A percentile compares a stretch with the other conserved stretches of the same genome.
phyloP scores from a whole-genome alignment of 1,140 invertebrate genomes.

The Archivesica marissinica region DNA sequence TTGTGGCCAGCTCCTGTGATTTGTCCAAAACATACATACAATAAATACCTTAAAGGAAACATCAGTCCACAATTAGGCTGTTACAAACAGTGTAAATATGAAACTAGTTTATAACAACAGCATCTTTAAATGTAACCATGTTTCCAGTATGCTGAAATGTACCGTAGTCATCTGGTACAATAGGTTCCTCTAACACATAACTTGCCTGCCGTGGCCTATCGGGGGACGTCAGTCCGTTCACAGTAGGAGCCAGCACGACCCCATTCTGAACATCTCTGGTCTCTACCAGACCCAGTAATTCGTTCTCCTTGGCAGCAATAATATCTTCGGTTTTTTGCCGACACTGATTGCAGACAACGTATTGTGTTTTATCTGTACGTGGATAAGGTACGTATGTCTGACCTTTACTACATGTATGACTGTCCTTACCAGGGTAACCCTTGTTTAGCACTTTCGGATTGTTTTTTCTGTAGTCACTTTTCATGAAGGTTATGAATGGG shows the following conservation, averaged over 20 bases:
- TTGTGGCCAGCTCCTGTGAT: too few relatives aligned
- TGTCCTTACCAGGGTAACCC: slow-evolving; percentile 21
- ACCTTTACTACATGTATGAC: slow-evolving; percentile 50
- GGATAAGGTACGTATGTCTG: slow-evolving; percentile 21
- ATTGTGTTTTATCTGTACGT: slow-evolving; percentile 42
- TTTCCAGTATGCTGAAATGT: neutral
- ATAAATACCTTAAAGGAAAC: too few relatives aligned
- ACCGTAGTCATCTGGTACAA: slow-evolving; percentile 33
- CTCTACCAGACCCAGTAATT: slow-evolving; percentile 8
- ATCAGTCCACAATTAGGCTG: too few relatives aligned
- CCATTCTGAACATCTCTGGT: neutral
- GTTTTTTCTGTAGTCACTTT: slow-evolving; percentile 56
- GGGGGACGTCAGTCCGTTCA: slow-evolving; percentile 46
- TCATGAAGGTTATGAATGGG: slow-evolving; percentile 44
- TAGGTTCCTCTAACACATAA: slow-evolving; percentile 48
- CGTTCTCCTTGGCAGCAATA: slow-evolving; percentile 32
- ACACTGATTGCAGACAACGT: slow-evolving; percentile 52
- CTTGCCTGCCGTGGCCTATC: slow-evolving; percentile 43
- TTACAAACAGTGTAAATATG: neutral
- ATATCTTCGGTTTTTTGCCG: slow-evolving; percentile 26
- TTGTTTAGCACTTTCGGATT: slow-evolving; percentile 42
- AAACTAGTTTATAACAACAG: slow-evolving; percentile 50
- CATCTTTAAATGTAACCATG: slow-evolving; percentile 57
- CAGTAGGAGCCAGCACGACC: slow-evolving; percentile 21
- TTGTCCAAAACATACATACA: too few relatives aligned